phyloP scores from a whole-genome alignment of 1,140 invertebrate species.

The Alviniconcha marisindica region DNA sequence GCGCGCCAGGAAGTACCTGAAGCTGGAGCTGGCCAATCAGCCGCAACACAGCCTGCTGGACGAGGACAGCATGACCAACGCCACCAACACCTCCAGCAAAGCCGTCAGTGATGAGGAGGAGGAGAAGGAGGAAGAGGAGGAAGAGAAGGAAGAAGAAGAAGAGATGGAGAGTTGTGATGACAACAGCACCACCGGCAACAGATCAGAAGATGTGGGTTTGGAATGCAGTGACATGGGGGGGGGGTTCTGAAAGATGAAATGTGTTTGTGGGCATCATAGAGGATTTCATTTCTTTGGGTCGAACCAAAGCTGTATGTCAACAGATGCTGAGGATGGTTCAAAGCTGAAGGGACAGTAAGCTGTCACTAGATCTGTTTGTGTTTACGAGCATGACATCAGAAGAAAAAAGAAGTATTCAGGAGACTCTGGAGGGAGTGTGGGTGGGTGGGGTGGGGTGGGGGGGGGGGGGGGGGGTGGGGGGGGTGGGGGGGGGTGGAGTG shows the following conservation, averaged over 20 bases:
- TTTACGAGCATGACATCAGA: too few relatives aligned
- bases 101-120: slow-evolving; percentile 66
- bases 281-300: too few relatives aligned
- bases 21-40: slow-evolving; percentile 80
- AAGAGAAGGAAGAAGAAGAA: slow-evolving; percentile 79
- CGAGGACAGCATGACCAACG: slow-evolving; percentile 57
- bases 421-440: too few relatives aligned
- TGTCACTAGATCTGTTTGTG: too few relatives aligned
- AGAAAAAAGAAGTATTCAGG: too few relatives aligned
- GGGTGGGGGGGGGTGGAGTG: too few relatives aligned
- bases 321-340: too few relatives aligned
- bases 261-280: too few relatives aligned
- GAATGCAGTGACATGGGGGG: neutral
- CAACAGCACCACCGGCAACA: slow-evolving; percentile 78
- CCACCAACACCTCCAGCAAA: slow-evolving; percentile 56
- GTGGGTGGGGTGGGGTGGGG: too few relatives aligned
- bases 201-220: slow-evolving; percentile 57
- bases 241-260: neutral
- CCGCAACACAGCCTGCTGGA: slow-evolving; percentile 60
- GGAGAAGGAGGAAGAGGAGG: slow-evolving; percentile 75
- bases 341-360: too few relatives aligned
- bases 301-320: too few relatives aligned
- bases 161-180: slow-evolving; percentile 86
- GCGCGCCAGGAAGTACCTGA: slow-evolving; percentile 84
- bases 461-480: too few relatives aligned